A percentile compares a stretch with the other conserved stretches of the same genome.
phyloP scores from a whole-genome alignment of 2,797 vertebrate genomes.

The Poecile montanus region DNA sequence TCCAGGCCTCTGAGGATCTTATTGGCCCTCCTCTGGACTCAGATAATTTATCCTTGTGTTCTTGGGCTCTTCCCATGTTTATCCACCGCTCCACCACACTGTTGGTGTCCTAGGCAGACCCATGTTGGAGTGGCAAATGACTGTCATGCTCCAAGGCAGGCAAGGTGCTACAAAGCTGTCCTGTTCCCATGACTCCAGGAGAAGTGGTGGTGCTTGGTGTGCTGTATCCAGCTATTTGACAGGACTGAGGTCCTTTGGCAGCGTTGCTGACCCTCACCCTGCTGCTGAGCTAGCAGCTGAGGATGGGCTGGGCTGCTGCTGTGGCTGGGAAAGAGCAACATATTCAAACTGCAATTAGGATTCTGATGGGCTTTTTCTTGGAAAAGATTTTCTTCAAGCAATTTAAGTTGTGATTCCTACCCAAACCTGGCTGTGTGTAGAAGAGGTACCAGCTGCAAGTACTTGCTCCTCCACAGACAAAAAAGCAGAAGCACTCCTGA shows the following conservation, averaged over 20 bases:
- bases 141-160: not conserved
- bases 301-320: not conserved
- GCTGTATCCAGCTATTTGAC: not conserved
- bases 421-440: not conserved
- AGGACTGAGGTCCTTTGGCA: not conserved
- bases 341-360: not conserved
- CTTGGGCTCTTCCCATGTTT: not conserved
- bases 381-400: not conserved
- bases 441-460: not conserved
- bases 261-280: not conserved
- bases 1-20: not conserved
- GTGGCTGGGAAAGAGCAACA: not conserved
- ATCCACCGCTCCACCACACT: not conserved
- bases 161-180: not conserved
- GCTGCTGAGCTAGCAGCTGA: not conserved
- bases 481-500: too few relatives aligned
- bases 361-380: not conserved
- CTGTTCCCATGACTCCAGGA: not conserved
- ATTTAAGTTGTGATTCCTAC: not conserved
- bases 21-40: not conserved
- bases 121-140: not conserved
- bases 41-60: not conserved
- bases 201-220: accelerated
- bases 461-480: accelerated
- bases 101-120: not conserved